phyloP scores from a whole-genome alignment of 2,113 vertebrate genomes.

The Vireo altiloquus region DNA sequence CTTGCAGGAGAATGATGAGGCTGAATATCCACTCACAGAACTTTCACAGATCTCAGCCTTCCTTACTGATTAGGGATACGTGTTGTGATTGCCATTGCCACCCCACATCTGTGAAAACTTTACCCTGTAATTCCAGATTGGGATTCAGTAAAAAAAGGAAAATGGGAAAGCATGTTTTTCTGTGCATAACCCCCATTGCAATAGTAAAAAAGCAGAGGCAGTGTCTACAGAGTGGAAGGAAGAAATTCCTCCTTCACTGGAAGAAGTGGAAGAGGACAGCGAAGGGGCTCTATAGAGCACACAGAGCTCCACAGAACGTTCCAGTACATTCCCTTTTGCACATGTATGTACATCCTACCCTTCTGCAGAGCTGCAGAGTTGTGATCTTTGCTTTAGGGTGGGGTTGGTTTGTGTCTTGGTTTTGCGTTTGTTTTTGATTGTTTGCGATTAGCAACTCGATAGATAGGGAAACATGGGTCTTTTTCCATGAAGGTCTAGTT shows the following conservation, averaged over 20 bases:
- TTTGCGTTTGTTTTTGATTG: background rate
- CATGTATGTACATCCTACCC: background rate
- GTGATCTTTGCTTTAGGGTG: background rate
- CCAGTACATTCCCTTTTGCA: background rate
- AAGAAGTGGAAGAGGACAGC: background rate
- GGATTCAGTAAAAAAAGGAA: background rate
- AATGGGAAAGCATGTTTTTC: background rate
- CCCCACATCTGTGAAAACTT: background rate
- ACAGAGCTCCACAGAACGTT: fast-evolving
- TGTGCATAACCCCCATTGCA: background rate
- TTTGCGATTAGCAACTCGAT: background rate
- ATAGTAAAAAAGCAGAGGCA: background rate
- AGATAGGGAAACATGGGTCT: fast-evolving
- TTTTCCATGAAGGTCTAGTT: background rate
- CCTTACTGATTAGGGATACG: background rate
- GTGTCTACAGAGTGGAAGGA: background rate
- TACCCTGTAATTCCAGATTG: background rate
- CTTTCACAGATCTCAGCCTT: fast-evolving
- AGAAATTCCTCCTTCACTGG: background rate
- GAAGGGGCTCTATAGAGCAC: background rate
- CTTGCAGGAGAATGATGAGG: background rate
- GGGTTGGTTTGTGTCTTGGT: background rate
- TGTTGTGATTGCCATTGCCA: background rate
- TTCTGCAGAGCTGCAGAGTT: background rate
- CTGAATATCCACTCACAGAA: background rate